A percentile compares a stretch with the other conserved stretches of the same genome.
Conservation (phyloP, 2,113 vertebrate species). For the Nettapus auritus region DNA sequence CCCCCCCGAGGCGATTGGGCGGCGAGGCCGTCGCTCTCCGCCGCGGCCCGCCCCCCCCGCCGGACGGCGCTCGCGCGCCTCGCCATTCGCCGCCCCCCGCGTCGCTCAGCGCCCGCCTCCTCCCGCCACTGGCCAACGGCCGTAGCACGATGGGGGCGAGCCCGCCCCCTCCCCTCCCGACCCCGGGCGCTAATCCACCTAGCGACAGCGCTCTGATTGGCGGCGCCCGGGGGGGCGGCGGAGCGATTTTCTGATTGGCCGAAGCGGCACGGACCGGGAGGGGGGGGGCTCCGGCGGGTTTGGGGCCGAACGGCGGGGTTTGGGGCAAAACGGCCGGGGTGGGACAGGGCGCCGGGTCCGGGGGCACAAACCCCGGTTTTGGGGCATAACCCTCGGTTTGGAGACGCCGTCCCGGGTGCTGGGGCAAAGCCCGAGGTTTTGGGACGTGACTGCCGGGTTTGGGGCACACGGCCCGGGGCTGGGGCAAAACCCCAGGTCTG, state of each 20-base stretch:
- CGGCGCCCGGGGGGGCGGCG: accelerated
- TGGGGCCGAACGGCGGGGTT: not conserved
- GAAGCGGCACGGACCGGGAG: not conserved
- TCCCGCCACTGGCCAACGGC: not conserved
- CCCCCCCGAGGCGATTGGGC: too few species aligned
- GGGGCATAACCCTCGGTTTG: not conserved
- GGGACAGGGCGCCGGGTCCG: too few species aligned
- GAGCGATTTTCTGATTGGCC: slow-evolving; percentile 18
- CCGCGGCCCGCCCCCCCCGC: too few species aligned
- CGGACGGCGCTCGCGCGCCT: too few species aligned
- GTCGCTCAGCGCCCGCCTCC: accelerated
- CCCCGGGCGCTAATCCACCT: not conserved
- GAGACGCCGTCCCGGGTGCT: too few species aligned
- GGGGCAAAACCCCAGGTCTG: not conserved
- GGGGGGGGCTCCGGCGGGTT: not conserved
- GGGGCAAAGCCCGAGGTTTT: not conserved
- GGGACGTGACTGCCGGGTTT: too few species aligned
- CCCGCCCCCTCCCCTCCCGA: not conserved
- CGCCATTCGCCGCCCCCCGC: not conserved
- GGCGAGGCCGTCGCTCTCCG: too few species aligned
- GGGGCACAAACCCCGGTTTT: not conserved
- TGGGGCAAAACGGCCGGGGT: not conserved
- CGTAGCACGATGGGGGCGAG: accelerated
- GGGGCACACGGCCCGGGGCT: too few species aligned
- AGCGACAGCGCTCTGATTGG: slow-evolving; percentile 18